Percentiles rank a stretch among this genome's conserved stretches.
These are phyloP conservation scores for Phyllostomus discolor DNA, from an alignment of 2,113 vertebrate genomes.

Conservation along the genomic window DNA sequence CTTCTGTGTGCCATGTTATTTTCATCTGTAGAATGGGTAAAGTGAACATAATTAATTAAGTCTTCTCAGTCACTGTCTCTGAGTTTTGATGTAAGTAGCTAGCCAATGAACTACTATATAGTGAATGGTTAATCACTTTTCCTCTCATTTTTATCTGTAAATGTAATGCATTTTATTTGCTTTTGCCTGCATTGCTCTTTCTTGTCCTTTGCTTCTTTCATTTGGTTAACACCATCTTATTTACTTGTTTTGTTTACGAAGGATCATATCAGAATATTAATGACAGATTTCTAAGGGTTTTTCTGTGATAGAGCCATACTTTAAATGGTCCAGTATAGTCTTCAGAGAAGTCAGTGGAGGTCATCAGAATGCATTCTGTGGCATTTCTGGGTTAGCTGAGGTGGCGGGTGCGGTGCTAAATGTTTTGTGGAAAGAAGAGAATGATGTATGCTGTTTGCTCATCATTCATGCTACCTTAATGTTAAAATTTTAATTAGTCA, in stretches of 20 bases:
- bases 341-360: background rate
- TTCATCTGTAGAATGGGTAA: background rate
- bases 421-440: background rate
- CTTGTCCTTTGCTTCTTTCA: background rate
- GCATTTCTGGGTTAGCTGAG: background rate
- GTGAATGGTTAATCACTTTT: background rate
- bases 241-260: constrained; percentile 7
- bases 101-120: background rate
- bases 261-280: background rate
- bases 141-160: background rate
- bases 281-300: background rate
- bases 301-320: background rate
- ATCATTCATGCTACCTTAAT: background rate
- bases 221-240: background rate
- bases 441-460: background rate
- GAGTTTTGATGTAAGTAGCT: background rate
- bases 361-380: background rate
- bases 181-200: background rate
- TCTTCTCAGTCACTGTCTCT: background rate
- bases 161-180: background rate
- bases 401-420: background rate
- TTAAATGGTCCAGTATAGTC: background rate
- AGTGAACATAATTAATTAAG: background rate
- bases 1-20: background rate
- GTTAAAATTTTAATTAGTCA: background rate